These are phyloP conservation scores for Pollenia labialis DNA, from an alignment of 2,888 invertebrate genomes.

Conservation along the genomic window DNA sequence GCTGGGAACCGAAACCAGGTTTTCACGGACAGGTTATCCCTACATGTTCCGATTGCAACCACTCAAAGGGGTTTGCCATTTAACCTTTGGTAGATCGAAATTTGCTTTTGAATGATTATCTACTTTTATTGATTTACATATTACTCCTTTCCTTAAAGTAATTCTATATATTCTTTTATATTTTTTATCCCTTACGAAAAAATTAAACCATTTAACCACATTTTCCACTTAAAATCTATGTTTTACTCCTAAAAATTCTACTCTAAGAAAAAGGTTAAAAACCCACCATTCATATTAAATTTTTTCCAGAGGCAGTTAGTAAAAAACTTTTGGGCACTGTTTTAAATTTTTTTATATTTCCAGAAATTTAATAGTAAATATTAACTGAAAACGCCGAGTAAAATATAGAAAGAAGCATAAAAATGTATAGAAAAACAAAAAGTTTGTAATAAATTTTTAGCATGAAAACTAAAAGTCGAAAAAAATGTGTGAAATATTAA, in stretches of 20 bases:
- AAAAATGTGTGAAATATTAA: slow-evolving; percentile 62
- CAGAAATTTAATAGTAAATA: slow-evolving; percentile 55
- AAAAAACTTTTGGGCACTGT: slow-evolving; percentile 50
- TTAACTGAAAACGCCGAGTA: slow-evolving; percentile 31
- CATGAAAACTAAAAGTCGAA: not conserved
- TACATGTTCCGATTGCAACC: too few relatives aligned
- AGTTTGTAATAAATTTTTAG: slow-evolving; percentile 47
- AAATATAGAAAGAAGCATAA: slow-evolving; percentile 3
- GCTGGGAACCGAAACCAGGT: too few relatives aligned
- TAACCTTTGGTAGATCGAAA: too few relatives aligned
- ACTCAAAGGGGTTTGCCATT: too few relatives aligned
- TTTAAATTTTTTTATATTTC: not conserved
- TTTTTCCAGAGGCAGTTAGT: not conserved
- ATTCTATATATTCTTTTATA: too few relatives aligned
- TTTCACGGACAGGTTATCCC: too few relatives aligned
- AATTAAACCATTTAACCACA: not conserved
- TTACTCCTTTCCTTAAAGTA: too few relatives aligned
- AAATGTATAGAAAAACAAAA: not conserved
- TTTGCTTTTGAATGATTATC: too few relatives aligned
- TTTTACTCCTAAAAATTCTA: slow-evolving; percentile 15
- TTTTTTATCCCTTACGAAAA: not conserved
- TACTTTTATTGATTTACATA: too few relatives aligned
- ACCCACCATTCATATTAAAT: not conserved
- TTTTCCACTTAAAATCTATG: slow-evolving; percentile 11
- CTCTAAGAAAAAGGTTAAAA: slow-evolving; percentile 11